Conservation (phyloP, 2,888 invertebrate species). For the Globia sparganii region DNA sequence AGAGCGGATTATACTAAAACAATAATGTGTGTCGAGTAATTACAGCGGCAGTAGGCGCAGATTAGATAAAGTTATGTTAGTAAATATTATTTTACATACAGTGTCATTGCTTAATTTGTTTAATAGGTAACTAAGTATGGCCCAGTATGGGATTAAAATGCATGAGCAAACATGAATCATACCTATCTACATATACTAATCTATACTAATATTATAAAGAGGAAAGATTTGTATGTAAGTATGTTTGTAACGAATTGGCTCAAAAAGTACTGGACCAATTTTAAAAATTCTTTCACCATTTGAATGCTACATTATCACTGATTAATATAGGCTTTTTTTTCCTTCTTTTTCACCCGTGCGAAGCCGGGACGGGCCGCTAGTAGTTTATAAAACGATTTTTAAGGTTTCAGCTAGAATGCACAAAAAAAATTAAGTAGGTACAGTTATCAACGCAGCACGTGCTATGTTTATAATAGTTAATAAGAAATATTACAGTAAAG, state of each 20-base stretch:
- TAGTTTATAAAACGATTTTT: neutral
- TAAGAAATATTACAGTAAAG: neutral
- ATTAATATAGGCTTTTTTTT: no score
- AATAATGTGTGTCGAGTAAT: constrained; percentile 44
- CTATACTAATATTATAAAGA: no score
- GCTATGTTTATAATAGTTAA: neutral
- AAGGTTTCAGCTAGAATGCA: neutral
- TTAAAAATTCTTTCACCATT: no score
- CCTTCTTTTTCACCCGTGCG: no score
- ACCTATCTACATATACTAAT: no score
- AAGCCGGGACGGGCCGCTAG: no score
- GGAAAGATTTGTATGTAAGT: no score
- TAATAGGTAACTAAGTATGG: neutral
- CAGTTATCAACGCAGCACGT: neutral
- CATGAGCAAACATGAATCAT: constrained; percentile 16
- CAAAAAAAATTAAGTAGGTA: neutral
- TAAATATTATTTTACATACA: constrained; percentile 45
- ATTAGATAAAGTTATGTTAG: constrained; percentile 59
- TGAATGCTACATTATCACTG: no score
- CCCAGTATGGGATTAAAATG: constrained; percentile 25
- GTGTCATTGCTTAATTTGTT: constrained; percentile 32
- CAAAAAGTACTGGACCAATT: no score
- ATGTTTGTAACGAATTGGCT: no score
- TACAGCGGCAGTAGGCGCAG: constrained; percentile 46
- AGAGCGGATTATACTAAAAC: constrained; percentile 46